Evolutionary conservation across 92 coral and sea anemone genomes (phyloP).

Genomic region (Paragorgia papillata): DNA sequence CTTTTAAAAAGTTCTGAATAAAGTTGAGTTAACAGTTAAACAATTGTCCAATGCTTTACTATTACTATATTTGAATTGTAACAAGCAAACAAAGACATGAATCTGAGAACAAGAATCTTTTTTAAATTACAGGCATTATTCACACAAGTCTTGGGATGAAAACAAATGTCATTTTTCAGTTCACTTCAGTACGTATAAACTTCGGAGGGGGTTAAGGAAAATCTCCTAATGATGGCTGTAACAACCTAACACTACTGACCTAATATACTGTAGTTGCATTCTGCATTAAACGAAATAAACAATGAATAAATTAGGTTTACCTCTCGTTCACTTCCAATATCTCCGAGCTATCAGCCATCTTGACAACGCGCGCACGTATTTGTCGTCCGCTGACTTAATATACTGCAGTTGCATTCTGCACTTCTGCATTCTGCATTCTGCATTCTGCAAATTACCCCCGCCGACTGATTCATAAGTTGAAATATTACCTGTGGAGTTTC

Average conservation of each 20-base stretch:
- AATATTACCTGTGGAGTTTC: too few relatives aligned
- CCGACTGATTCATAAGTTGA: conserved; percentile 1
- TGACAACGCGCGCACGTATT: too few relatives aligned
- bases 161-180: neutral
- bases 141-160: neutral
- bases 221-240: too few relatives aligned
- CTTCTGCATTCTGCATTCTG: too few relatives aligned
- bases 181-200: neutral
- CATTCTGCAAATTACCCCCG: neutral
- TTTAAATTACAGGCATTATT: neutral
- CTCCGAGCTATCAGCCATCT: too few relatives aligned
- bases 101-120: neutral
- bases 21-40: too few relatives aligned
- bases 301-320: too few relatives aligned
- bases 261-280: neutral
- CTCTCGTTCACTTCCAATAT: too few relatives aligned
- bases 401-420: neutral
- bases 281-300: too few relatives aligned
- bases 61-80: too few relatives aligned
- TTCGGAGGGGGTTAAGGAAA: neutral
- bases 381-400: neutral
- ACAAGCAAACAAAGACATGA: neutral
- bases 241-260: neutral
- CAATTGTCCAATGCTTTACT: too few relatives aligned
- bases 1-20: too few relatives aligned